Percentiles rank a stretch among this genome's conserved stretches.
These are phyloP conservation scores for Lethocerus indicus DNA, from an alignment of 1,140 invertebrate genomes.

Conservation along the genomic window DNA sequence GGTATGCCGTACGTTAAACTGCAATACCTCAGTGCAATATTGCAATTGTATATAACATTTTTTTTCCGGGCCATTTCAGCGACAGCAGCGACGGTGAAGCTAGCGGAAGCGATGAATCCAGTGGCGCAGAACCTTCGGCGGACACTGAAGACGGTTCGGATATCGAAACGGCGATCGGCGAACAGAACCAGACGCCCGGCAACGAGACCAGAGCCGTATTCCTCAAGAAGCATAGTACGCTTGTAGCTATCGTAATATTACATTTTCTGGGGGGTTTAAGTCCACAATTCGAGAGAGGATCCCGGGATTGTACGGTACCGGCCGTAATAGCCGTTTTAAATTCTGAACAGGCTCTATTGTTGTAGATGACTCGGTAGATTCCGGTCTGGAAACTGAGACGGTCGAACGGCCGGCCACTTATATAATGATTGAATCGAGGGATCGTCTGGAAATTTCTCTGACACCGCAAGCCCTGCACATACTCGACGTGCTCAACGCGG, in stretches of 20 bases:
- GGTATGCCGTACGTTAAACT: slow-evolving; percentile 21
- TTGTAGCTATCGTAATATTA: neutral
- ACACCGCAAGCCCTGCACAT: slow-evolving; percentile 40
- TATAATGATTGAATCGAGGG: slow-evolving; percentile 44
- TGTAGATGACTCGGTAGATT: slow-evolving; percentile 24
- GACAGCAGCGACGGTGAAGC: slow-evolving; percentile 57
- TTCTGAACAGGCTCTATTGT: too few species aligned
- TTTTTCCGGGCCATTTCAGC: slow-evolving; percentile 22
- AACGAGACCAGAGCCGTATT: slow-evolving; percentile 19
- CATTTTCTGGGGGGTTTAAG: neutral
- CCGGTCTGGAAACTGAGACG: slow-evolving; percentile 29
- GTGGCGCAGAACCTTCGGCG: slow-evolving; percentile 39
- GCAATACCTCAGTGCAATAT: neutral
- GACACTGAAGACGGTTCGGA: slow-evolving; percentile 20
- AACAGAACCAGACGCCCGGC: slow-evolving; percentile 13
- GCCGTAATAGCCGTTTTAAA: too few species aligned
- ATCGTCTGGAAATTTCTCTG: slow-evolving; percentile 49
- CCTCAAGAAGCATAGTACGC: slow-evolving; percentile 20
- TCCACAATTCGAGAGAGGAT: too few species aligned
- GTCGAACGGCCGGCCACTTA: slow-evolving; percentile 38
- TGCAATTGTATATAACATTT: neutral
- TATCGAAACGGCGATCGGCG: slow-evolving; percentile 16
- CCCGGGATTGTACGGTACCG: neutral
- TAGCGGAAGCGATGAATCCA: slow-evolving; percentile 50
- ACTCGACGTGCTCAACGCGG: slow-evolving; percentile 34